These are phyloP conservation scores for Aix galericulata DNA, from an alignment of 2,113 vertebrate genomes.

Conservation along the genomic window DNA sequence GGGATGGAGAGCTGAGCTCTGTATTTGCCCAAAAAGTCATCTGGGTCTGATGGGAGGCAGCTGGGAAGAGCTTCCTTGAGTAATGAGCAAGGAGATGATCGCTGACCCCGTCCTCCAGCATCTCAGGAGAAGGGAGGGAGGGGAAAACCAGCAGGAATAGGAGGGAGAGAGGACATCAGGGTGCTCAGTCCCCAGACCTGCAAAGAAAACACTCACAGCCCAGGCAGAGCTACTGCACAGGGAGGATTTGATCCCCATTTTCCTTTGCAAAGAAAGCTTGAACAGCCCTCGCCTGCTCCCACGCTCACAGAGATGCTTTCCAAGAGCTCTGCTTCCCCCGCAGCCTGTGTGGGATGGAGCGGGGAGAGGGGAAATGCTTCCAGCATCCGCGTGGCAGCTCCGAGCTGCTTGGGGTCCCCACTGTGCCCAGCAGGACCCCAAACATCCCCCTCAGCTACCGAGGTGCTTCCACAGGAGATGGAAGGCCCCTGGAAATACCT, in stretches of 20 bases:
- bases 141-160: not conserved
- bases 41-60: not conserved
- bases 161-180: not conserved
- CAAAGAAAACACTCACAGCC: not conserved
- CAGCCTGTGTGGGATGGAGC: not conserved
- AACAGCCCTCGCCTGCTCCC: not conserved
- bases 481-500: not conserved
- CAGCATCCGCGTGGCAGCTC: not conserved
- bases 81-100: not conserved
- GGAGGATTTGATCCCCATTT: not conserved
- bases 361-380: not conserved
- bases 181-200: not conserved
- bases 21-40: not conserved
- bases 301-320: not conserved
- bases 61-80: not conserved
- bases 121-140: not conserved
- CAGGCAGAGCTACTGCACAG: not conserved
- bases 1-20: not conserved
- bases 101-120: not conserved
- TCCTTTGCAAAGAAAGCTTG: not conserved
- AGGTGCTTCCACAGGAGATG: not conserved
- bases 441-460: not conserved
- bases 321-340: conserved; percentile 38
- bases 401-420: not conserved
- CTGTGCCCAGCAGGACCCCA: not conserved